phyloP scores from a whole-genome alignment of 2,113 vertebrate species.

The Grantiella picta region DNA sequence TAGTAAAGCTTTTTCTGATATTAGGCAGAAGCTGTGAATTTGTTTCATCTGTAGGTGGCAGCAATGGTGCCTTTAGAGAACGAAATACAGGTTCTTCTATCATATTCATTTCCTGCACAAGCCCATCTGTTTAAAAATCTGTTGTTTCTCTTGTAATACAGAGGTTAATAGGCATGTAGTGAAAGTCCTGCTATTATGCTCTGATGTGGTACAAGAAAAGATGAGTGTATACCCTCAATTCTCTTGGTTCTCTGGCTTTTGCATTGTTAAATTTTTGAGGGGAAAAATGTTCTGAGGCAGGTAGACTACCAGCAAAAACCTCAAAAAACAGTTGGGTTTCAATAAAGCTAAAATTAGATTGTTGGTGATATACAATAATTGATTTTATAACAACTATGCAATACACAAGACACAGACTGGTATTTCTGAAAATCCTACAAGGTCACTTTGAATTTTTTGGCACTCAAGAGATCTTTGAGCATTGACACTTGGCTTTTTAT shows the following conservation, averaged over 20 bases:
- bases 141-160: neutral
- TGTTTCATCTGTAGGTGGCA: constrained; percentile 38
- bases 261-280: neutral
- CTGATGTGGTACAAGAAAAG: neutral
- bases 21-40: neutral
- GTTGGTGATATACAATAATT: neutral
- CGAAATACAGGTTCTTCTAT: neutral
- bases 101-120: neutral
- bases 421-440: neutral
- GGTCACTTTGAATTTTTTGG: neutral
- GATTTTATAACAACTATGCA: neutral
- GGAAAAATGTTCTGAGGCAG: neutral
- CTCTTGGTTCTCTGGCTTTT: neutral
- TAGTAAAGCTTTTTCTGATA: neutral
- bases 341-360: neutral
- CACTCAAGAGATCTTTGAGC: neutral
- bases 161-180: neutral
- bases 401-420: neutral
- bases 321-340: neutral
- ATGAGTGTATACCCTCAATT: neutral
- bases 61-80: neutral
- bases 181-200: neutral
- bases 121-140: neutral
- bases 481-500: neutral
- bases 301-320: neutral